Evolutionary conservation across 2,113 vertebrate genomes (phyloP).

Genomic region (Phylloscopus whistleri): DNA sequence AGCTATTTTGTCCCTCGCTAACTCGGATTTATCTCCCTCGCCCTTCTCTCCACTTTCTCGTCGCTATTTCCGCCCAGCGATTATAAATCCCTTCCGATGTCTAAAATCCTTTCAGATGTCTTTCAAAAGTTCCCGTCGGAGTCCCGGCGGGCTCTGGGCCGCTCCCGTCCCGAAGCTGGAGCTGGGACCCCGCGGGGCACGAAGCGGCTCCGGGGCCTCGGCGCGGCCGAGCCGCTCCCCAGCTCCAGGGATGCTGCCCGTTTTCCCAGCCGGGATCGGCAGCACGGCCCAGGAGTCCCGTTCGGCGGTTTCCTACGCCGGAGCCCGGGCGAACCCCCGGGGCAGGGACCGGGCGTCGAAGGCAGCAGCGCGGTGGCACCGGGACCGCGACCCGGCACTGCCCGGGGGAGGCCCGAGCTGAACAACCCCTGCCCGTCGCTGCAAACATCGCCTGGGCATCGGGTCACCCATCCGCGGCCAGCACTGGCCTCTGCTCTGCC

Average conservation of each 20-base stretch:
- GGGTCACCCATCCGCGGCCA: neutral
- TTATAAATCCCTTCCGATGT: neutral
- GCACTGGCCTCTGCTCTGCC: neutral
- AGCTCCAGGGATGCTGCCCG: neutral
- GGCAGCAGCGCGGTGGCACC: neutral
- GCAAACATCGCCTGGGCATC: neutral
- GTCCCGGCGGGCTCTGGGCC: neutral
- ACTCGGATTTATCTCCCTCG: neutral
- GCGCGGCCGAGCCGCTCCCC: neutral
- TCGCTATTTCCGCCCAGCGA: neutral
- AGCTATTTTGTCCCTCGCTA: neutral
- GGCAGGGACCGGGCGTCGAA: neutral
- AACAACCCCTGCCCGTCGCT: neutral
- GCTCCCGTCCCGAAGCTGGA: neutral
- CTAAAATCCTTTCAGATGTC: neutral
- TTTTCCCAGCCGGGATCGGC: neutral
- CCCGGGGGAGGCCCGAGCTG: neutral
- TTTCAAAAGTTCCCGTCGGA: neutral
- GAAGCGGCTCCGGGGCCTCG: neutral
- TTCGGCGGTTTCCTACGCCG: rapidly evolving
- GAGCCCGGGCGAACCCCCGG: neutral
- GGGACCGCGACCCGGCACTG: neutral
- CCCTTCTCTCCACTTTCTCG: neutral
- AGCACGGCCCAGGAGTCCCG: neutral
- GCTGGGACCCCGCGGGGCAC: neutral